Evolutionary conservation across 2,797 vertebrate species (phyloP), one percentile per base, ranked within the genome.

Genomic region (Poeciliopsis turneri): DNA sequence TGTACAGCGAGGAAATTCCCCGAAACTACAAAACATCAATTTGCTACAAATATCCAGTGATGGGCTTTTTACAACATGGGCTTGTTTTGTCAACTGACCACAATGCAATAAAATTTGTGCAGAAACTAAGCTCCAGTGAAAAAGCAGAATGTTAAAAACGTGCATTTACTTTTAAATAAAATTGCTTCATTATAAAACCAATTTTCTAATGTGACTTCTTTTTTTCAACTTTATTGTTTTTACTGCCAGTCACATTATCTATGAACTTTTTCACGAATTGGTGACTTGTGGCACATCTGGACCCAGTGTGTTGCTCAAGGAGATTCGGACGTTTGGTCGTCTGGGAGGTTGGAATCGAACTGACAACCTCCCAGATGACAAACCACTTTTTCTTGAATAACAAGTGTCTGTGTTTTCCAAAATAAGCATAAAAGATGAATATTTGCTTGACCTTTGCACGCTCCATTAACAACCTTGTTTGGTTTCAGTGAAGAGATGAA

Each of bases 401-500:
- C 8, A 23, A 51, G 20, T 25, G 51, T 53, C 23, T 7, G 3
- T 53, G 25, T n/a, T 70, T 70, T 28, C 43, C 43, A 46, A 70
- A 70, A 69, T 43, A 15, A 69, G 36, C 64, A 23, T 25, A 25
- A 39, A 23, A 25, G 10, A 8, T 6, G 1, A n/a, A 70, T 45
- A 70, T 46, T 45, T 46, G 1, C 3, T 28, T 41, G 72, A 57
- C 2, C 12, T 64, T 36, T 78, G 74, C 61, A 76, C 3, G 39
- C 59, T 74, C 2, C 43, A 33, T 7, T 66, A 61, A 61, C 47
- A 13, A 2, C 36, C 64, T 82, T 87, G 55, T 79, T n/a, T 71
- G 45, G 51, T 51, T 70, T 33, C 55, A 74, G 53, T 76, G 80
- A 86, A 89, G 87, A 91, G 76, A n/a, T n/a, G n/a, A n/a, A n/a